Percentiles rank a stretch among this genome's conserved stretches.
Conservation (phyloP, 1,140 invertebrate species). For the Eumaeus atala region DNA sequence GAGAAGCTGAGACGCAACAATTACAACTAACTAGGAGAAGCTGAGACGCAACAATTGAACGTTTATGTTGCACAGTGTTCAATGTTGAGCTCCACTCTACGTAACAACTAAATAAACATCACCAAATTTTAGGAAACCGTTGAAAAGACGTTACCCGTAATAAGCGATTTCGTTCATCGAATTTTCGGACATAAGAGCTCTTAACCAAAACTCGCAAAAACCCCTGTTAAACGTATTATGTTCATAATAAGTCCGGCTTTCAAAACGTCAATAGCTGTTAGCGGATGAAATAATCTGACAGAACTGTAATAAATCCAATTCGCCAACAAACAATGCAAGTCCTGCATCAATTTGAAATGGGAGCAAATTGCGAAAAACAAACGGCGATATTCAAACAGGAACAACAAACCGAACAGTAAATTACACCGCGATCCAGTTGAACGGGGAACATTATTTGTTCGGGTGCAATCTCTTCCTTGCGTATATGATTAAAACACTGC, state of each 20-base stretch:
- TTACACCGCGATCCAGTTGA: slow-evolving; percentile 54
- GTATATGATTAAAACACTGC: slow-evolving; percentile 69
- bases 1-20: too few relatives aligned
- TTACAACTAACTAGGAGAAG: too few relatives aligned
- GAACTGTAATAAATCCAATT: slow-evolving; percentile 27
- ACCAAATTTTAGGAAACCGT: not conserved
- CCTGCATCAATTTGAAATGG: slow-evolving; percentile 31
- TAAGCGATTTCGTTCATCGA: slow-evolving; percentile 2
- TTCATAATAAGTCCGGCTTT: slow-evolving; percentile 10
- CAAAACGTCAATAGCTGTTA: slow-evolving; percentile 16
- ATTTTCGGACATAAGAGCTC: slow-evolving; percentile 9
- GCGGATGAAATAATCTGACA: slow-evolving; percentile 14
- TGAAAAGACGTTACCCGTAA: slow-evolving; percentile 6
- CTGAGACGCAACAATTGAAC: too few relatives aligned
- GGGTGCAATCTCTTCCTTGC: slow-evolving; percentile 61
- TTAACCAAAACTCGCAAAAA: slow-evolving; percentile 1
- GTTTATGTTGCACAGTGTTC: too few relatives aligned
- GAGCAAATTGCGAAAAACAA: slow-evolving; percentile 40
- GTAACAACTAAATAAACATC: too few relatives aligned
- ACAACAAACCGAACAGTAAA: slow-evolving; percentile 54
- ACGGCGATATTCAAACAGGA: slow-evolving; percentile 45
- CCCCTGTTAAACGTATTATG: slow-evolving; percentile 4
- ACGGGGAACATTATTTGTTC: slow-evolving; percentile 55
- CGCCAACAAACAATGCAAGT: slow-evolving; percentile 25
- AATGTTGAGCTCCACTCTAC: too few relatives aligned